Evolutionary conservation across 1,140 invertebrate species (phyloP), one percentile per base, ranked within the genome.

Genomic region (Ericerus pela): DNA sequence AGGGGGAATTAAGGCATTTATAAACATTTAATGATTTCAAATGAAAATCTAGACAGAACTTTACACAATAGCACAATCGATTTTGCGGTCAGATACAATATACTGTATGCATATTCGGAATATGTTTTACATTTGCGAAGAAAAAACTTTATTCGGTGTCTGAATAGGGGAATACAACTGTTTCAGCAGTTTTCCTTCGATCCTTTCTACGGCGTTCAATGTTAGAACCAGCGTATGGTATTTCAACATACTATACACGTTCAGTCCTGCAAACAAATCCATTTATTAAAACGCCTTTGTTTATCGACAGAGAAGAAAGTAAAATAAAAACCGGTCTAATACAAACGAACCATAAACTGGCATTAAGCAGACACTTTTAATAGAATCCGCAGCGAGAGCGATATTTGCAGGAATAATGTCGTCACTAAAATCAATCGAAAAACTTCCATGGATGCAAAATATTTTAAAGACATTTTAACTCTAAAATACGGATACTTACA

Each of bases 211-310:
- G 10, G 94, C 93, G 43, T 76, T 73, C 60, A 84, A 70, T 1
- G 95, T 97, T 0, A 99, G 67, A 1, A 99, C 82, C 14, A 99
- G 67, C 0, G 94, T 97, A 57, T 93, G 82, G 72, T 98, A 88
- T 74, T 98, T 99, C 30, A 98, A 67, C 88, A 99, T 96, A 67
- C 77, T 95, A 62, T 85, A 84, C 0, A 85, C 82, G 71, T 87
- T 87, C 1, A 88, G 69, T 16, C 84, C 73, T 75, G 54, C 12
- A 58, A 69, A 59, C 38, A 58, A 53, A 59, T 33, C 36, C 5
- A 41, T 47, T 6, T 51, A 16, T 14, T 43, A 16, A 27, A 31
- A 58, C 2, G 22, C 18, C 30, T 11, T 14, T 29, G 2, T 27
- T 22, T 0, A 12, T 57, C 38, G 27, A 0, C 1, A 31, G 18